A percentile compares a stretch with the other conserved stretches of the same genome.
These are phyloP conservation scores for Sisyra nigra DNA, from an alignment of 2,888 invertebrate species.

Conservation along the genomic window DNA sequence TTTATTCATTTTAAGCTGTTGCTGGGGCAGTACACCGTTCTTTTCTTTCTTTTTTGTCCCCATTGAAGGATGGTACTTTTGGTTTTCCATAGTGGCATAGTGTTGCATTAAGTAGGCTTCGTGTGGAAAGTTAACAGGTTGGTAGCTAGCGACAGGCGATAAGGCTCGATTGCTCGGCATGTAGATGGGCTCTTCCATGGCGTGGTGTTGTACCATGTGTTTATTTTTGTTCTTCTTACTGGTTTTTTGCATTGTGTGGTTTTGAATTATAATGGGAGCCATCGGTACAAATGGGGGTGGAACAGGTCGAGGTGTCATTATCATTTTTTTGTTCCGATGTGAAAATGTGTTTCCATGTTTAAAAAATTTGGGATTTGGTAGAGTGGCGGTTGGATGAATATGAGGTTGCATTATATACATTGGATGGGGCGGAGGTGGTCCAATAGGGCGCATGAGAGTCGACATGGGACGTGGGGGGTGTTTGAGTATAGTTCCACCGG, in stretches of 20 bases:
- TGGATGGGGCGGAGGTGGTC: conserved; percentile 30
- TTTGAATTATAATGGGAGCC: conserved; percentile 29
- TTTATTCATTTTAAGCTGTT: conserved; percentile 27
- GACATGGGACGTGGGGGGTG: conserved; percentile 22
- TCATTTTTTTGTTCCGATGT: conserved; percentile 33
- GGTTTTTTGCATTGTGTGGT: conserved; percentile 36
- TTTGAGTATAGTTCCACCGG: conserved; percentile 28
- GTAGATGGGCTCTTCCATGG: conserved; percentile 43
- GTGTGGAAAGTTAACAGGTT: conserved; percentile 38
- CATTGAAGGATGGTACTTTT: conserved; percentile 11
- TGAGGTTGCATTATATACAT: conserved; percentile 12
- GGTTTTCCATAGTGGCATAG: conserved; percentile 35
- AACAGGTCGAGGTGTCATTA: conserved; percentile 38
- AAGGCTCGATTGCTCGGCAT: conserved; percentile 36
- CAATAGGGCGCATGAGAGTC: conserved; percentile 29
- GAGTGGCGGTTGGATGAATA: conserved; percentile 22
- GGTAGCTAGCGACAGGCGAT: conserved; percentile 39
- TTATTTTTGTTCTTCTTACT: conserved; percentile 35
- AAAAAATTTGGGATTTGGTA: conserved; percentile 28
- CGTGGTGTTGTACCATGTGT: conserved; percentile 28
- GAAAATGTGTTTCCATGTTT: conserved; percentile 33
- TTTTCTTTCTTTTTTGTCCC: conserved; percentile 42
- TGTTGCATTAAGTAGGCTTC: conserved; percentile 40
- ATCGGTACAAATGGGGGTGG: conserved; percentile 25
- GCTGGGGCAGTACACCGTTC: conserved; percentile 22